Conservation (phyloP, 2,113 vertebrate genomes). For the Rhinichthys klamathensis region DNA sequence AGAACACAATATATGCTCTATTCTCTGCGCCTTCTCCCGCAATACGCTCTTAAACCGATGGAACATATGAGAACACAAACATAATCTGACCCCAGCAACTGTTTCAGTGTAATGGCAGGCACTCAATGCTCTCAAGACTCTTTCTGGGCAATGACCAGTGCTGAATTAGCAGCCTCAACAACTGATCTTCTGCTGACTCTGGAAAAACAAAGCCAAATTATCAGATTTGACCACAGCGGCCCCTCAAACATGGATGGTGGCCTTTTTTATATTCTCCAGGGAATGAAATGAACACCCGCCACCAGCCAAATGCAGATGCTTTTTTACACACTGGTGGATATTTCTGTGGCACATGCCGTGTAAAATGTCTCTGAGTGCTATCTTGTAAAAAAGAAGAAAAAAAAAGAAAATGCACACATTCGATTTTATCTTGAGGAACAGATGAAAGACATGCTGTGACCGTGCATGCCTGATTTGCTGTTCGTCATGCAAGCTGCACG, state of each 20-base stretch:
- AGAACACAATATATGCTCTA: not conserved
- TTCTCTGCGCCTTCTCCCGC: not conserved
- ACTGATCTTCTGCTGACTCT: constrained; percentile 40
- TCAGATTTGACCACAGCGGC: constrained; percentile 2
- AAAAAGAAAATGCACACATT: not conserved
- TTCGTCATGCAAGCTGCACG: not conserved
- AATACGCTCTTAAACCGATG: not conserved
- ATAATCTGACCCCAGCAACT: not conserved
- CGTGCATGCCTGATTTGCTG: not conserved
- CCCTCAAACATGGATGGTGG: constrained; percentile 9
- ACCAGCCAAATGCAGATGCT: not conserved
- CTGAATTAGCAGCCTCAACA: constrained; percentile 6
- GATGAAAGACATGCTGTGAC: not conserved
- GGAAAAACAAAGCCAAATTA: constrained; percentile 32
- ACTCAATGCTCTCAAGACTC: constrained; percentile 12
- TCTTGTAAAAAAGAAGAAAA: too few relatives aligned
- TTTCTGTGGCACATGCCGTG: not conserved
- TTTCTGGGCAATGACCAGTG: constrained; percentile 9
- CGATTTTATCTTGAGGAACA: not conserved
- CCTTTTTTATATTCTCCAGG: constrained; percentile 34
- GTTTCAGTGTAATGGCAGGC: constrained; percentile 1
- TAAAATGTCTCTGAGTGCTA: not conserved
- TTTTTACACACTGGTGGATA: constrained; percentile 5
- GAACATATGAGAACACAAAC: not conserved
- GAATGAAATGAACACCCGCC: not conserved